Percentiles rank a stretch among this genome's conserved stretches.
Evolutionary conservation across 2,888 invertebrate species (phyloP).

Genomic region (Philonicus albiceps): DNA sequence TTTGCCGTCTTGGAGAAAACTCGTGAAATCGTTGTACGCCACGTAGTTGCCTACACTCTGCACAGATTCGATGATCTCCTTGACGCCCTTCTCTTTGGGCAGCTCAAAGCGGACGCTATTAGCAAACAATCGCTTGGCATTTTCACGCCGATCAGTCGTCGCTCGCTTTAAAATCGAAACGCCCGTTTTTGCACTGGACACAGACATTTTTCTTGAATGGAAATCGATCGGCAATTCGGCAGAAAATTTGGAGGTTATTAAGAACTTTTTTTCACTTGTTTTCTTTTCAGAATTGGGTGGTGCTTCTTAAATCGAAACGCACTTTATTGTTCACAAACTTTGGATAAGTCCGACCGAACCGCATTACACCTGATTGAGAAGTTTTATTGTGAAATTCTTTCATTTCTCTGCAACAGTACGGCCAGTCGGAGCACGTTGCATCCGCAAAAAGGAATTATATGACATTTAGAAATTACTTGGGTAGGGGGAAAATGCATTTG

Average conservation of each 20-base stretch:
- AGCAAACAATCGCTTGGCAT: constrained; percentile 55
- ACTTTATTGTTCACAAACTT: background rate
- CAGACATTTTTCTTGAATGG: constrained; percentile 54
- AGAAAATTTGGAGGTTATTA: constrained; percentile 12
- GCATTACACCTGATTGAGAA: background rate
- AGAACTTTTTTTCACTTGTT: background rate
- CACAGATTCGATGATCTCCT: constrained; percentile 54
- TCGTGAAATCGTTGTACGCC: constrained; percentile 55
- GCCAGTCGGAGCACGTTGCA: background rate
- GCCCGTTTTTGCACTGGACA: constrained; percentile 56
- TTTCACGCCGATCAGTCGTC: constrained; percentile 56
- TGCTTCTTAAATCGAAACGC: background rate
- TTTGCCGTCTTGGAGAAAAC: constrained; percentile 53
- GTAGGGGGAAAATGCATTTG: background rate
- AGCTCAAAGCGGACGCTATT: constrained; percentile 60
- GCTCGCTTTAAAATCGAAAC: constrained; percentile 58
- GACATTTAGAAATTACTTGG: background rate
- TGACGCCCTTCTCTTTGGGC: constrained; percentile 55
- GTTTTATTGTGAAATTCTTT: background rate
- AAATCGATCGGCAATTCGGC: background rate
- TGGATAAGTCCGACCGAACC: background rate
- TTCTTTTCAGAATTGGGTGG: background rate
- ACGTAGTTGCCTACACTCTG: constrained; percentile 53
- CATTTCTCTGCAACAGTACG: background rate
- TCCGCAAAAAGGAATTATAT: background rate